Evolutionary conservation across 2,113 vertebrate species (phyloP).

Genomic region (Manacus vitellinus): DNA sequence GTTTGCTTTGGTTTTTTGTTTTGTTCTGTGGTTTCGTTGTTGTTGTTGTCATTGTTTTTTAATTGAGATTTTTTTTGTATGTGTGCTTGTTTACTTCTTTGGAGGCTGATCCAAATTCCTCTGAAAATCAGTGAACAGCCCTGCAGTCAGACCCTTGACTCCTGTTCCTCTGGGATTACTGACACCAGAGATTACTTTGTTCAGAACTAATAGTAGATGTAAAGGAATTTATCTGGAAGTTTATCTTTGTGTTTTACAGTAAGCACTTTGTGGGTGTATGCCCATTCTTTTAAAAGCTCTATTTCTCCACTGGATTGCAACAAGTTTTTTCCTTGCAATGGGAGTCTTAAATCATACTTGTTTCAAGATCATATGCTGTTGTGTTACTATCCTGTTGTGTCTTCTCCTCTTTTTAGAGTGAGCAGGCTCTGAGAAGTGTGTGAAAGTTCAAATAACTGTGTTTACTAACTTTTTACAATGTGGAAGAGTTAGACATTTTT

Average conservation of each 20-base stretch:
- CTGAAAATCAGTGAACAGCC: not conserved
- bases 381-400: not conserved
- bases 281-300: not conserved
- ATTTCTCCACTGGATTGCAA: not conserved
- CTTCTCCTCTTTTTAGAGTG: not conserved
- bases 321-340: not conserved
- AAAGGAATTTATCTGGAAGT: not conserved
- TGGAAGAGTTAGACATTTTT: not conserved
- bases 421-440: not conserved
- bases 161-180: not conserved
- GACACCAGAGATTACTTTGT: not conserved
- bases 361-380: not conserved
- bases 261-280: fast-evolving
- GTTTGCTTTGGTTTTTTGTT: not conserved
- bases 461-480: not conserved
- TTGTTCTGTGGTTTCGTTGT: not conserved
- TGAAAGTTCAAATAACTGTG: not conserved
- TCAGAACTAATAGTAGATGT: not conserved
- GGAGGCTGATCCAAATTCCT: not conserved
- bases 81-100: not conserved
- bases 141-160: not conserved
- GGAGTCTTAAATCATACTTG: not conserved
- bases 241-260: not conserved
- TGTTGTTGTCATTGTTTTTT: not conserved
- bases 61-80: not conserved